Conservation (phyloP, 2,797 vertebrate species). For the Aythya fuligula region DNA sequence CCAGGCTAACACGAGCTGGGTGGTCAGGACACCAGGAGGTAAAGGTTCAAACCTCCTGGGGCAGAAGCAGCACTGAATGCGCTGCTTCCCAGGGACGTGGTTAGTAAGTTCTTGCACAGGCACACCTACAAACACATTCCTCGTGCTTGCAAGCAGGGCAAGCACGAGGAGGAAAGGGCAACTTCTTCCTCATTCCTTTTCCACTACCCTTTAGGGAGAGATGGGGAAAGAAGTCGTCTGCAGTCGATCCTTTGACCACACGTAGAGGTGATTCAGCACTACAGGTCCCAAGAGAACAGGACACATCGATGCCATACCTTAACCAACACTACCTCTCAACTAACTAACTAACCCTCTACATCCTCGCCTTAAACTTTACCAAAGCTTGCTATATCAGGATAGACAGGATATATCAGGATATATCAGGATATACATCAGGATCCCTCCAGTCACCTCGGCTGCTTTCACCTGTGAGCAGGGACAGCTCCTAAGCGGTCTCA, state of each 20-base stretch:
- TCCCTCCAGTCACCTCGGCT: background rate
- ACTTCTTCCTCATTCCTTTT: background rate
- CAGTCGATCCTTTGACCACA: background rate
- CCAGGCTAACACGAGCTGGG: fast-evolving
- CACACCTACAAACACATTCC: background rate
- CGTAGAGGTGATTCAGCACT: background rate
- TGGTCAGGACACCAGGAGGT: background rate
- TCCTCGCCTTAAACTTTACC: background rate
- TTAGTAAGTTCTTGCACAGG: background rate
- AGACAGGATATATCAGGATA: no score
- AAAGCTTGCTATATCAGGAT: background rate
- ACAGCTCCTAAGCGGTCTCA: background rate
- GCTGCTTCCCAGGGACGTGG: background rate
- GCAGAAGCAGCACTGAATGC: background rate
- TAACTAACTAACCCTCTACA: no score
- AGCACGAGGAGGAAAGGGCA: background rate
- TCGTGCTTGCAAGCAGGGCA: background rate
- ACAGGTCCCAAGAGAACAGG: background rate
- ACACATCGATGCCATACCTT: fast-evolving
- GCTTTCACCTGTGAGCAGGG: background rate
- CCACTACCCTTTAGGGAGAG: background rate
- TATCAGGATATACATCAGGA: background rate
- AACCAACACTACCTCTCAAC: background rate
- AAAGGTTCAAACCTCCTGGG: background rate
- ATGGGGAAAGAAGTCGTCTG: background rate